Evolutionary conservation across 2,797 vertebrate species (phyloP).

Genomic region (Psittacula derbiana): DNA sequence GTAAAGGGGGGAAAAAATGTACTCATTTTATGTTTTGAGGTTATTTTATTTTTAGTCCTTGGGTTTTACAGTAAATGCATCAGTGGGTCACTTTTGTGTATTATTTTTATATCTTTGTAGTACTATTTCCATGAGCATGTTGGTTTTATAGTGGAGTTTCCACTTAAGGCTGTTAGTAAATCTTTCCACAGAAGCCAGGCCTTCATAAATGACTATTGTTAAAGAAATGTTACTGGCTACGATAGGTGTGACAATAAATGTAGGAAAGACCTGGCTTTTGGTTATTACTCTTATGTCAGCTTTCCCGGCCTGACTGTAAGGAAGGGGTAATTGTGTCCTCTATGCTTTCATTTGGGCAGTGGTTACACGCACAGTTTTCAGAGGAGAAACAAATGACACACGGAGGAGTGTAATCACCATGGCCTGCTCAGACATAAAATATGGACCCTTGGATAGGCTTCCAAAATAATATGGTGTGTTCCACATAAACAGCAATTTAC

Average conservation of each 20-base stretch:
- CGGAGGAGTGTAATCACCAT: background rate
- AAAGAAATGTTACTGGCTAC: slow-evolving; percentile 22
- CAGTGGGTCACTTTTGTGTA: slow-evolving; percentile 13
- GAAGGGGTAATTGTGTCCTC: background rate
- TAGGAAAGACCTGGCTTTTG: slow-evolving; percentile 50
- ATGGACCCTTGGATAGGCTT: background rate
- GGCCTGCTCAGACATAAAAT: background rate
- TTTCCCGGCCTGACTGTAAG: background rate
- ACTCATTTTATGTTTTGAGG: slow-evolving; percentile 32
- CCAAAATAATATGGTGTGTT: background rate
- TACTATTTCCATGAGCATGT: slow-evolving; percentile 12
- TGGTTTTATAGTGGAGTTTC: slow-evolving; percentile 56
- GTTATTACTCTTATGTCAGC: slow-evolving; percentile 19
- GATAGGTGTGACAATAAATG: slow-evolving; percentile 40
- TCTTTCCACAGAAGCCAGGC: slow-evolving; percentile 63
- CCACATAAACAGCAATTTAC: slow-evolving; percentile 10
- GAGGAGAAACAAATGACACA: background rate
- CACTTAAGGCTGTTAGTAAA: slow-evolving; percentile 48
- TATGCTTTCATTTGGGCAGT: background rate
- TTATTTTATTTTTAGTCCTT: slow-evolving; percentile 47
- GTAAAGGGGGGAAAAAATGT: background rate
- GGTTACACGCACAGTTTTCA: background rate
- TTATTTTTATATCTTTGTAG: slow-evolving; percentile 59
- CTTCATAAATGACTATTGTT: slow-evolving; percentile 36
- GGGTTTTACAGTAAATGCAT: slow-evolving; percentile 47